These are phyloP conservation scores for Lophochroa leadbeateri DNA, from an alignment of 2,113 vertebrate genomes.

Conservation along the genomic window DNA sequence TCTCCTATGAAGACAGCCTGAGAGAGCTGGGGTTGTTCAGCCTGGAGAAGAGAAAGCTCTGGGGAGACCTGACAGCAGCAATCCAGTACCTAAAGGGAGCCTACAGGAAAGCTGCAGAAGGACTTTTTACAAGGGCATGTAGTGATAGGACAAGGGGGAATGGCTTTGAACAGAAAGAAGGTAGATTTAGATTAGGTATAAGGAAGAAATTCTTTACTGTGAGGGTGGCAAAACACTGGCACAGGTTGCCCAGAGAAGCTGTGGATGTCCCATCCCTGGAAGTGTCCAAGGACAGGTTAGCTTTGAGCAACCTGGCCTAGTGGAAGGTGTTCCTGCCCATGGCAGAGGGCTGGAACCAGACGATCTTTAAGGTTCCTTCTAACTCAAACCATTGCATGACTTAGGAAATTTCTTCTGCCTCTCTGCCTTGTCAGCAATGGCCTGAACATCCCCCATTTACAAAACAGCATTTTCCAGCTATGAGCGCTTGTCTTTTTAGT, in stretches of 20 bases:
- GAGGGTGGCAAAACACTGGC: not conserved
- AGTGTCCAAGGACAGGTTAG: not conserved
- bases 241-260: not conserved
- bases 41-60: not conserved
- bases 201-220: not conserved
- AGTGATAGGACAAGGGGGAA: not conserved
- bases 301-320: not conserved
- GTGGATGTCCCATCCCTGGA: not conserved
- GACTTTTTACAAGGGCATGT: not conserved
- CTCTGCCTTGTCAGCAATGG: not conserved
- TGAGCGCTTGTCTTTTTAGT: not conserved
- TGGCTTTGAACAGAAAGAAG: not conserved
- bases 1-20: not conserved
- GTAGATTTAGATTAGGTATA: not conserved
- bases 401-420: not conserved
- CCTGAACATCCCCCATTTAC: not conserved
- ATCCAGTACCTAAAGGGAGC: not conserved
- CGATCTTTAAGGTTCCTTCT: not conserved
- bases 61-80: not conserved
- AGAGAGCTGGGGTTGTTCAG: not conserved
- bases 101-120: not conserved
- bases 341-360: not conserved
- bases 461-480: not conserved
- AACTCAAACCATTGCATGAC: not conserved
- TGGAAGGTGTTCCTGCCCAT: not conserved